These are phyloP conservation scores for Dione juno DNA, from an alignment of 2,888 invertebrate genomes.

Conservation along the genomic window DNA sequence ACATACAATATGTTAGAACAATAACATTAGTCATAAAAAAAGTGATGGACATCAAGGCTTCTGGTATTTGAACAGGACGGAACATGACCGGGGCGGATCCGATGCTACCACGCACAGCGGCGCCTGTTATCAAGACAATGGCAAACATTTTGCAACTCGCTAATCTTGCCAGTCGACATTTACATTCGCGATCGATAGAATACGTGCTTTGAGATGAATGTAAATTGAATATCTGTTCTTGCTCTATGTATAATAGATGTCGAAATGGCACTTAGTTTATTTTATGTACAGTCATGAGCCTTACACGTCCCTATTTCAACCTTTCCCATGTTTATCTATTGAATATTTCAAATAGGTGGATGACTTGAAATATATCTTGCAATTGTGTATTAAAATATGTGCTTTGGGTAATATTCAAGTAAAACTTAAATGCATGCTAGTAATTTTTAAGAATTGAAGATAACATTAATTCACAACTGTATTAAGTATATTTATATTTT, in stretches of 20 bases:
- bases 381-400: no score
- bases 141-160: constrained; percentile 58
- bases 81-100: constrained; percentile 54
- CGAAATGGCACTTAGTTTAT: constrained; percentile 31
- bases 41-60: constrained; percentile 71
- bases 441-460: no score
- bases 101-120: constrained; percentile 45
- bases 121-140: constrained; percentile 59
- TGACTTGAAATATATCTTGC: not conserved
- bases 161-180: constrained; percentile 58
- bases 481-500: no score
- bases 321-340: constrained; percentile 14
- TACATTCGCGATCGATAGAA: constrained; percentile 49
- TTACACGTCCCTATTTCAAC: constrained; percentile 25
- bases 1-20: constrained; percentile 46
- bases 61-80: constrained; percentile 46
- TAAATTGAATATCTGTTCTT: constrained; percentile 40
- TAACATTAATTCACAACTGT: no score
- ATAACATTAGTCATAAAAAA: constrained; percentile 57
- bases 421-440: no score
- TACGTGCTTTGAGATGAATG: constrained; percentile 39
- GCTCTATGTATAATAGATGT: constrained; percentile 30
- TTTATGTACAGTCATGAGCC: constrained; percentile 24
- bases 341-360: not conserved
- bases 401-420: no score